Percentiles rank a stretch among this genome's conserved stretches.
These are phyloP conservation scores for Wiebesia pumilae DNA, from an alignment of 1,140 invertebrate species.

Conservation along the genomic window DNA sequence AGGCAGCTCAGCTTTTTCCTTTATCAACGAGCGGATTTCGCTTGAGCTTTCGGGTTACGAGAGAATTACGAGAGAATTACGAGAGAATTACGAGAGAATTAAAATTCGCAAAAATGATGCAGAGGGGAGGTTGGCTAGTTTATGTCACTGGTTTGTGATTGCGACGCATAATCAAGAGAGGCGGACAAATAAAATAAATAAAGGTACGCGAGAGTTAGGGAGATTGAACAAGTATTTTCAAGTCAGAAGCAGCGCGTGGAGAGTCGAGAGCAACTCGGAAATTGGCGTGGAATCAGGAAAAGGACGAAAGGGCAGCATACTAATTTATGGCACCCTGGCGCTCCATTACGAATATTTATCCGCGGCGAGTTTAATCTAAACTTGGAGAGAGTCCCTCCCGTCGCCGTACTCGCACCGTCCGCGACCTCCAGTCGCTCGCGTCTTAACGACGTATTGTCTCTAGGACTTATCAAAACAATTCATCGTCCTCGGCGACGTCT, in stretches of 20 bases:
- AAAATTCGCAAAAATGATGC: conserved; percentile 26
- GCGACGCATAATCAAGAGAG: conserved; percentile 53
- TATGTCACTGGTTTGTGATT: conserved; percentile 36
- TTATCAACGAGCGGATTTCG: not conserved
- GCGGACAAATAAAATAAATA: conserved; percentile 50
- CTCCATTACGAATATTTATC: conserved; percentile 77
- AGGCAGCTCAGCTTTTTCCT: not conserved
- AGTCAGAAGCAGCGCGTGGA: conserved; percentile 23
- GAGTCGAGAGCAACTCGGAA: conserved; percentile 49
- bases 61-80: no score
- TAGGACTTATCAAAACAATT: conserved; percentile 74
- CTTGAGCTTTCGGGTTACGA: no score
- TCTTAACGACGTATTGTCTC: conserved; percentile 75
- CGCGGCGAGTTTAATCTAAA: conserved; percentile 76
- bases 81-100: not conserved
- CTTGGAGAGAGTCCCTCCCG: conserved; percentile 64
- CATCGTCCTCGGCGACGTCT: conserved; percentile 54
- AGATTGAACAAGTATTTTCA: conserved; percentile 50
- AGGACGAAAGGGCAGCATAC: conserved; percentile 68
- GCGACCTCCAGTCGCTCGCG: conserved; percentile 61
- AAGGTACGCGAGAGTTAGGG: conserved; percentile 20
- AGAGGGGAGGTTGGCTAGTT: conserved; percentile 27
- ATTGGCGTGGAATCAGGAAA: conserved; percentile 62
- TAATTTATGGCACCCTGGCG: conserved; percentile 76
- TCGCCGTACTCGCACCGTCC: conserved; percentile 48